Evolutionary conservation across 2,888 invertebrate genomes (phyloP).

Genomic region (Calliopum simillimum): DNA sequence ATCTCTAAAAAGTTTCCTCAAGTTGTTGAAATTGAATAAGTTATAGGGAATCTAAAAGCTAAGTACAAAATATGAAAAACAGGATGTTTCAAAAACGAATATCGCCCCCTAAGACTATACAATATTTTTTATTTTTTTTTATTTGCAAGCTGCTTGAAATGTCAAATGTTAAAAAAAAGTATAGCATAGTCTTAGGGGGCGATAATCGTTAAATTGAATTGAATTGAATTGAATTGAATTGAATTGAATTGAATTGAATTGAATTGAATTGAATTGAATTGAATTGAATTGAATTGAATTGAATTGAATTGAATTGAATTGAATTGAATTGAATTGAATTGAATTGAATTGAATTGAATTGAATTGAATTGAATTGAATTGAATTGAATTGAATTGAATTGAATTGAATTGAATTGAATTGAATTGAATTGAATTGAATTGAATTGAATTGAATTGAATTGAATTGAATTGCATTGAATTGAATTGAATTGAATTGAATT

Average conservation of each 20-base stretch:
- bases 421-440: background rate
- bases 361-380: background rate
- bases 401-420: conserved; percentile 2
- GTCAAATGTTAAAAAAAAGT: too few relatives aligned
- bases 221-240: background rate
- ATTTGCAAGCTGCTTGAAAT: too few relatives aligned
- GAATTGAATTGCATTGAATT: too few relatives aligned
- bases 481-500: conserved; percentile 12
- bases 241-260: conserved; percentile 4
- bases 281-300: background rate
- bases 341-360: background rate
- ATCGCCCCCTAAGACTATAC: too few relatives aligned
- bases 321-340: background rate
- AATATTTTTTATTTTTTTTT: too few relatives aligned
- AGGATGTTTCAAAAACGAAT: too few relatives aligned
- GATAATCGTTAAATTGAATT: conserved; percentile 12
- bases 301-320: background rate
- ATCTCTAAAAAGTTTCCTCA: too few relatives aligned
- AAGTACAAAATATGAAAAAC: too few relatives aligned
- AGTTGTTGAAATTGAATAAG: too few relatives aligned
- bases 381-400: background rate
- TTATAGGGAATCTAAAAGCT: too few relatives aligned
- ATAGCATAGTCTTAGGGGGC: too few relatives aligned
- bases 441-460: conserved; percentile 9
- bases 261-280: background rate